Evolutionary conservation across 35 echinoderm and acorn worm species (phyloP), one percentile per base, ranked within the genome.

Genomic region (Strongylocentrotus purpuratus): DNA sequence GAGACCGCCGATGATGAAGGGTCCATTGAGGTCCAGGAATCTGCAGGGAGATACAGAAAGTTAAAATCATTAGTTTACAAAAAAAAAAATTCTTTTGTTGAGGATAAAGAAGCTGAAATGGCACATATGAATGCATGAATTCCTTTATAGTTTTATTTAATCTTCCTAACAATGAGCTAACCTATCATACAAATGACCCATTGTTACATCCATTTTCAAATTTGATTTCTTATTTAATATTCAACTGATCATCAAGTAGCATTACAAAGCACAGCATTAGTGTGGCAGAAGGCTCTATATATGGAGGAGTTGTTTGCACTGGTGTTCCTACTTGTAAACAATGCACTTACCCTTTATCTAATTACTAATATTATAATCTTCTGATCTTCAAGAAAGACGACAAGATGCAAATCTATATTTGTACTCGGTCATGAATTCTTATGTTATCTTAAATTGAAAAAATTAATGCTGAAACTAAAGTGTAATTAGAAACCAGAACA

Each of bases 1-100:
- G 20, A 99, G 94, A 6, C 98, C 98, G 18, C 98, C 98, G 22
- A 99, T 90, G 33, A 98, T 95, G 86, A 99, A 97, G 31, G 98
- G 98, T 14, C 97, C 98, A 92, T 91, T 97, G 28, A 99, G 94
- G 61, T 98, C 92, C 31, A 99, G 59, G 86, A 96, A 99, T 45
- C 98, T 99, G 46, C 46, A 32, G 22, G 28, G 88, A 46, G 46
- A 28, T 78, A 78, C 22, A 78, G 65, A 8, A 78, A 78, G 0
- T 78, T 28, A 7, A n/a, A 22, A 4, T 28, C 65, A 78, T 78
- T 7, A 10, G 9, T 59, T 55, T 55, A 55, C 9, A n/a, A n/a
- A n/a, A n/a, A n/a, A n/a, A n/a, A n/a, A n/a, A n/a, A n/a, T n/a
- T n/a, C n/a, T 11, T 59, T 59, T 59, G 52, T 59, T 59, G 11